These are phyloP conservation scores for Patella caerulea DNA, from an alignment of 2,888 invertebrate species.

Conservation along the genomic window DNA sequence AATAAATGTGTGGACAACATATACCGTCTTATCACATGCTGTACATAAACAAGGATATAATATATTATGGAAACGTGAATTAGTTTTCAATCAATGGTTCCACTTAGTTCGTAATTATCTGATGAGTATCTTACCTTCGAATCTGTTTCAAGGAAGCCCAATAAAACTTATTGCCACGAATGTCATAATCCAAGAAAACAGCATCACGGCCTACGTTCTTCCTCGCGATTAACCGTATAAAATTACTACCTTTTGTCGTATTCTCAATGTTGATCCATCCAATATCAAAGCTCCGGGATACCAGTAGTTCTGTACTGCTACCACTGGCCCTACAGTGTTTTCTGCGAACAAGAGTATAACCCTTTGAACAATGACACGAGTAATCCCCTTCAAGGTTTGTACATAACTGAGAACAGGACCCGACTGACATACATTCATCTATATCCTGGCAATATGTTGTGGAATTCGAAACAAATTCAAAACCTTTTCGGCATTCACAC, in stretches of 20 bases:
- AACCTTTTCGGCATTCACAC: constrained; percentile 30
- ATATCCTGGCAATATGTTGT: constrained; percentile 78
- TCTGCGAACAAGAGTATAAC: constrained; percentile 81
- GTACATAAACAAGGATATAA: no score
- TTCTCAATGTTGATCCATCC: constrained; percentile 88
- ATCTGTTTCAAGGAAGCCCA: constrained; percentile 81
- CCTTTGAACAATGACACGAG: constrained; percentile 91
- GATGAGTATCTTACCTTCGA: no score
- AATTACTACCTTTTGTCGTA: constrained; percentile 74
- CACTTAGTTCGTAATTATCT: no score
- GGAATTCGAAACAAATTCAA: constrained; percentile 13
- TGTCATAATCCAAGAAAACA: constrained; percentile 94
- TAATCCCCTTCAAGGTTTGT: constrained; percentile 91
- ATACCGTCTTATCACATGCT: no score
- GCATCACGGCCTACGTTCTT: constrained; percentile 76
- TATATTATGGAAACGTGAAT: no score
- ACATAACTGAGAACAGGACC: constrained; percentile 95
- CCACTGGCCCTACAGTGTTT: constrained; percentile 74
- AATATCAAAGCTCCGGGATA: constrained; percentile 91
- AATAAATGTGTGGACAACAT: no score
- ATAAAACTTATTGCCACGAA: constrained; percentile 92
- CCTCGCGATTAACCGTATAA: constrained; percentile 90
- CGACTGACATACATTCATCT: constrained; percentile 85
- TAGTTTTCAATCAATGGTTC: no score
- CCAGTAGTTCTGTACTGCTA: constrained; percentile 84